These are phyloP conservation scores for Corythoichthys intestinalis DNA, from an alignment of 2,113 vertebrate species.

Conservation along the genomic window DNA sequence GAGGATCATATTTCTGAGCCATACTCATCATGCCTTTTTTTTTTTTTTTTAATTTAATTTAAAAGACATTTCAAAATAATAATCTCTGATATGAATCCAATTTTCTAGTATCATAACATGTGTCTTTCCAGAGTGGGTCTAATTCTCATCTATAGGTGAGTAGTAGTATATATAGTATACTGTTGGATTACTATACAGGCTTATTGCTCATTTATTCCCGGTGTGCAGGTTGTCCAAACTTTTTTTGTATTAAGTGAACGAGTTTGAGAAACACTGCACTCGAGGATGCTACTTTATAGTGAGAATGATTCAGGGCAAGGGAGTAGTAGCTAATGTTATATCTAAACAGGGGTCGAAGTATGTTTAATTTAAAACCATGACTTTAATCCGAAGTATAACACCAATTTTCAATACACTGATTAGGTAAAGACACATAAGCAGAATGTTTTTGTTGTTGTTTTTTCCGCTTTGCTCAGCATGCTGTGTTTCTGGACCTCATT, in stretches of 20 bases:
- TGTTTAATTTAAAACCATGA: constrained; percentile 21
- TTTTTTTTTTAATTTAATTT: no score
- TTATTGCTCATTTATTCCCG: background rate
- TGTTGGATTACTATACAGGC: background rate
- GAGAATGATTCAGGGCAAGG: constrained; percentile 36
- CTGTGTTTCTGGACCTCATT: constrained; percentile 62
- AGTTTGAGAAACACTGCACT: constrained; percentile 4
- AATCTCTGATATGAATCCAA: no score
- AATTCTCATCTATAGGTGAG: background rate
- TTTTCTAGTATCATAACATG: background rate
- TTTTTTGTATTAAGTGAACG: background rate
- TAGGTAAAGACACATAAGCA: constrained; percentile 3
- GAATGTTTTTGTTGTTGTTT: background rate
- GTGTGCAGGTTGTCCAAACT: background rate
- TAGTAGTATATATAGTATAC: background rate
- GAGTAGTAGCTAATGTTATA: constrained; percentile 45
- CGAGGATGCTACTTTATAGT: constrained; percentile 35
- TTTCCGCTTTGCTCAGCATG: constrained; percentile 39
- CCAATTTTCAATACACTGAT: constrained; percentile 21
- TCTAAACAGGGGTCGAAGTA: constrained; percentile 70
- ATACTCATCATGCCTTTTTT: no score
- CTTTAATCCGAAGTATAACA: constrained; percentile 16
- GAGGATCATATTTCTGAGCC: no score
- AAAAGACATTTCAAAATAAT: no score
- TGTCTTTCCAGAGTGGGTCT: background rate